Conservation (phyloP, 1,140 invertebrate genomes). For the Aphaenogaster ashmeadi region DNA sequence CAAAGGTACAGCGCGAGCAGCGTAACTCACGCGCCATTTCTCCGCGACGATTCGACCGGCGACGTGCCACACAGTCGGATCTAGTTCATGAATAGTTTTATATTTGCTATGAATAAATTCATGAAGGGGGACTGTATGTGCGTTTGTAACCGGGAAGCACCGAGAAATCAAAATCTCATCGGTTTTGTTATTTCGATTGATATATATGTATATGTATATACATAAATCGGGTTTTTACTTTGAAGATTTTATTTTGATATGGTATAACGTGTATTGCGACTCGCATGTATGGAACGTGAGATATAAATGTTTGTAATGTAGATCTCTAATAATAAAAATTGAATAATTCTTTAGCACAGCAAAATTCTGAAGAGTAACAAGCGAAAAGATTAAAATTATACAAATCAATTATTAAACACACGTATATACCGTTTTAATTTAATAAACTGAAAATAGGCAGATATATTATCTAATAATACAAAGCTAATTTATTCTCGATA, state of each 20-base stretch:
- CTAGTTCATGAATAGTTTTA: conserved; percentile 66
- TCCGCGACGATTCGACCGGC: conserved; percentile 38
- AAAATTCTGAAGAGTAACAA: background rate
- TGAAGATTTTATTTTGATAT: conserved; percentile 37
- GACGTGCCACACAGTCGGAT: conserved; percentile 49
- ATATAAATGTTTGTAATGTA: conserved; percentile 17
- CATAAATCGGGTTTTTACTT: background rate
- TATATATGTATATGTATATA: conserved; percentile 6
- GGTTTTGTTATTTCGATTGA: conserved; percentile 24
- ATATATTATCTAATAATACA: background rate
- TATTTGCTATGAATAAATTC: conserved; percentile 67
- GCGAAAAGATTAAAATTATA: background rate
- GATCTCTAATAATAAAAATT: background rate
- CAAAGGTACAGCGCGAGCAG: conserved; percentile 15
- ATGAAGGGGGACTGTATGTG: conserved; percentile 41
- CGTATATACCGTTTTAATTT: background rate
- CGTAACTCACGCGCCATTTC: conserved; percentile 59
- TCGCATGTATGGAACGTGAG: background rate
- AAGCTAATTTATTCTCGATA: background rate
- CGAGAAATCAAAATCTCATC: conserved; percentile 56
- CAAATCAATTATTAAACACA: background rate
- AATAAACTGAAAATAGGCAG: background rate
- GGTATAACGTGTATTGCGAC: background rate
- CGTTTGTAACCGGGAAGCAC: conserved; percentile 42
- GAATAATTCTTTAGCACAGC: background rate